phyloP scores from a whole-genome alignment of 92 coral and sea anemone genomes.

The Pocillopora meandrina region DNA sequence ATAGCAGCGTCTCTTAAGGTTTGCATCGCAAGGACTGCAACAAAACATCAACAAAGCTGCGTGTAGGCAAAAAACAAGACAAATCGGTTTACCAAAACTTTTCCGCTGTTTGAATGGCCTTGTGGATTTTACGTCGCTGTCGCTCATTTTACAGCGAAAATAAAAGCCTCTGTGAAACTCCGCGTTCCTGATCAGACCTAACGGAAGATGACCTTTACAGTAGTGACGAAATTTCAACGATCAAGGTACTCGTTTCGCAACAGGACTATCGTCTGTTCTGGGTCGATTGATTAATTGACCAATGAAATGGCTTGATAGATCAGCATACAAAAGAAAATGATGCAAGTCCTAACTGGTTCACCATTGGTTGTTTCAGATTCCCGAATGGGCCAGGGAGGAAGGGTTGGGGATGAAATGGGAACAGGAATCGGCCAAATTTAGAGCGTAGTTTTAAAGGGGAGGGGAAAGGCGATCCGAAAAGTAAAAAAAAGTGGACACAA shows the following conservation, averaged over 20 bases:
- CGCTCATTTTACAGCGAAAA: conserved; percentile 58
- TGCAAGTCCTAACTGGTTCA: neutral
- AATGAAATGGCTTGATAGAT: conserved; percentile 12
- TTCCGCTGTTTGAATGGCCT: conserved; percentile 96
- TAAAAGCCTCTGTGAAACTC: neutral
- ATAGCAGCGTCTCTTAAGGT: neutral
- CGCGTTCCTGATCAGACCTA: neutral
- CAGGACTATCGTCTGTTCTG: neutral
- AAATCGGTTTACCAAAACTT: conserved; percentile 83
- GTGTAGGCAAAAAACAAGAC: neutral
- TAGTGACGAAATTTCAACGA: conserved; percentile 1
- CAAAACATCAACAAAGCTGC: conserved; percentile 18
- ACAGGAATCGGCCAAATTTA: no score
- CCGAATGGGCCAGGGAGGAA: no score
- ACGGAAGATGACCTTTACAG: neutral
- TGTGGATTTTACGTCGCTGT: conserved; percentile 65
- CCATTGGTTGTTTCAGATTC: no score
- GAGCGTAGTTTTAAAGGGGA: no score
- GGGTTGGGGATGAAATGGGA: no score
- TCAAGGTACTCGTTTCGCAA: conserved; percentile 11
- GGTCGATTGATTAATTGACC: neutral
- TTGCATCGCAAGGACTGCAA: neutral
- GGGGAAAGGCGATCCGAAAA: no score
- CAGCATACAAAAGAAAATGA: neutral
- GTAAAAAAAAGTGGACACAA: no score